Percentiles rank a stretch among this genome's conserved stretches.
Conservation (phyloP, 2,113 vertebrate species). For the Scomber colias region DNA sequence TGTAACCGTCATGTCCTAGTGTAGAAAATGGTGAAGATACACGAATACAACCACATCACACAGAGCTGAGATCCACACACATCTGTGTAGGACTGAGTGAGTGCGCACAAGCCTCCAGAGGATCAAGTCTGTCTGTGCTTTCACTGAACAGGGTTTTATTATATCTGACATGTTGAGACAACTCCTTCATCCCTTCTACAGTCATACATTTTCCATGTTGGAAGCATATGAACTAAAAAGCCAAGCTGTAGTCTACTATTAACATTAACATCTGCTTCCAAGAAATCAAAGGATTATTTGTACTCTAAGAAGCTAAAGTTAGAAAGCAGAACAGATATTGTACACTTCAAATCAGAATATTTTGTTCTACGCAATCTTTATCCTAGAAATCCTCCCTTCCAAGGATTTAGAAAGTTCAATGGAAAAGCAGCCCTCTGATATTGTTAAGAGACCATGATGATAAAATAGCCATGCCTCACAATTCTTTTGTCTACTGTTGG, state of each 20-base stretch:
- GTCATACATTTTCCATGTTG: slow-evolving; percentile 11
- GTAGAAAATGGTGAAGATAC: neutral
- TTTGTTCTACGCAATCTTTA: neutral
- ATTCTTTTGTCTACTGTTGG: neutral
- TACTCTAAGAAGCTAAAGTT: neutral
- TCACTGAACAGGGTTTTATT: slow-evolving; percentile 23
- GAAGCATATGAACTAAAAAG: neutral
- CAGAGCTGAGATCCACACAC: slow-evolving; percentile 3
- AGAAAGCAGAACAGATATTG: neutral
- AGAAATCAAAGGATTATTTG: neutral
- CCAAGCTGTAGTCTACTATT: too few relatives aligned
- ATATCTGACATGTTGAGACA: slow-evolving; percentile 6
- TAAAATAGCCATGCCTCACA: neutral
- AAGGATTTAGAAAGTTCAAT: neutral
- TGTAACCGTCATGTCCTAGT: neutral
- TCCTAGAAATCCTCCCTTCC: neutral
- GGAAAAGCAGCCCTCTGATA: too few relatives aligned
- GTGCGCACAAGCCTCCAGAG: neutral
- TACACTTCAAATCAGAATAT: neutral
- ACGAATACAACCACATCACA: slow-evolving; percentile 26
- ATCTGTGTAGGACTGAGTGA: neutral
- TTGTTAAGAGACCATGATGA: neutral
- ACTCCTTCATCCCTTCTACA: neutral
- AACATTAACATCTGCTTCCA: neutral
- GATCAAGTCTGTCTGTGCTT: slow-evolving; percentile 6